Conservation (phyloP, 2,797 vertebrate species). For the Sebastes vulpes region DNA sequence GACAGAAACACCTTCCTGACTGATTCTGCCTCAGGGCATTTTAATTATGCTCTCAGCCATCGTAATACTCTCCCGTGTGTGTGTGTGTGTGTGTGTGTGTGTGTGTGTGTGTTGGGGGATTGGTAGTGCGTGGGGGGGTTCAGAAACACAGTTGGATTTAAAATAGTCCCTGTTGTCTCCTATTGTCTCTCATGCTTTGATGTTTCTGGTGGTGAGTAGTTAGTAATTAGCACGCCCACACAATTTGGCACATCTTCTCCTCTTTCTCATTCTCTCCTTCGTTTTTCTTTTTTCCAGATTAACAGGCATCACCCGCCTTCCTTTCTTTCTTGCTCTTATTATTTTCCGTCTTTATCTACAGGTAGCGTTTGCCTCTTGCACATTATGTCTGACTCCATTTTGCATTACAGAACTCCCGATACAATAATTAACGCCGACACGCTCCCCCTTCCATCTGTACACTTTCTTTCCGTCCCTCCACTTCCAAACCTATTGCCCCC, state of each 20-base stretch:
- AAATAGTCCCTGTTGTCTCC: conserved; percentile 72
- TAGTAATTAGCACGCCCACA: conserved; percentile 69
- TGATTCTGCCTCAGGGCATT: conserved; percentile 44
- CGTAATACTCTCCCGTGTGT: not conserved
- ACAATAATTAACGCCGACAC: conserved; percentile 6
- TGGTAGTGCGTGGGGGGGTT: conserved; percentile 27
- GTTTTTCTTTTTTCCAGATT: conserved; percentile 24
- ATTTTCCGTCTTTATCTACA: not conserved
- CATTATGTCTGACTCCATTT: not conserved
- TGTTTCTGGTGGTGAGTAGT: conserved; percentile 56
- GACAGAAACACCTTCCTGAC: conserved; percentile 34
- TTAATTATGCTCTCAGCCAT: conserved; percentile 63
- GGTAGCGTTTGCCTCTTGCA: conserved; percentile 4
- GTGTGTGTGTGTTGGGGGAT: not conserved
- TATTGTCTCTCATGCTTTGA: conserved; percentile 68
- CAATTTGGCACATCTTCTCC: conserved; percentile 32
- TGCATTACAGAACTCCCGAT: not conserved
- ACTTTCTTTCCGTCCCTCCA: not conserved
- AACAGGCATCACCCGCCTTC: conserved; percentile 2
- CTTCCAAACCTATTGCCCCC: not conserved
- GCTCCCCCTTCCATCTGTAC: not conserved
- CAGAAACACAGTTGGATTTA: conserved; percentile 44
- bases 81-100: not conserved
- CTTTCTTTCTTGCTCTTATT: not conserved
- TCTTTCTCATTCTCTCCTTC: conserved; percentile 26